Base-by-base conservation (phyloP, 2,797 vertebrate genomes). In the Toxotes lorentzi region DNA sequence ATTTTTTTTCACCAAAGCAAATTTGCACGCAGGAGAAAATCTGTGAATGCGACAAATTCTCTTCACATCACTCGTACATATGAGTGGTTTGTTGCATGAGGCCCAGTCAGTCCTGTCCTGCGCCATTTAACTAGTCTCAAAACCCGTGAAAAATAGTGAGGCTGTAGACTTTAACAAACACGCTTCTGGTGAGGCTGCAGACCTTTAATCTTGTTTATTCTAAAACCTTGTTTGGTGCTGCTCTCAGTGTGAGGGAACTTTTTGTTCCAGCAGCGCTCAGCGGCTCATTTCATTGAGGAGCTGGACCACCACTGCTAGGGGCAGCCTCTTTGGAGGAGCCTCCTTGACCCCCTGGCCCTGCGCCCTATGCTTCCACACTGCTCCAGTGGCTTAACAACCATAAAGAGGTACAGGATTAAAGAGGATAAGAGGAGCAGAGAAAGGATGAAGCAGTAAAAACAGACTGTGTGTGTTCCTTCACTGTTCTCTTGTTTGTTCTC, bases 361-460 rank as follows among this genome's bases (percentile, higher is more conserved):
- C 9, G 74, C 82, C 86, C 88, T 85, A 30, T 74, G 84, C 81
- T 70, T 83, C 83, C 84, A 89, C 73, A 78, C 71, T 79, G 73
- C 85, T 87, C 76, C 76, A 53, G 71, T 77, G 41, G 87, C 88
- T 93, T 90, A 91, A 86, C 85, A 89, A 84, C 76, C 73, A 88
- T 89, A 87, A 89, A 90, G 87, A 90, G 72, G 83, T 86, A 93
- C 91, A 89, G 96, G 96, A 97, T 97, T 97, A 97, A 95, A 94
- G 92, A 87, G 89, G 95, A 95, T 91, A 91, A 93, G 92, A 91
- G 92, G 86, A 89, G 94, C 91, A 86, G 92, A 94, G 95, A 93
- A 95, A 95, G 93, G 94, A 95, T 93, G 93, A 93, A 85, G 85
- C 77, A 47, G 73, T 69, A 65, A 89, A 92, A 91, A 89, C 89